A percentile compares a stretch with the other conserved stretches of the same genome.
phyloP scores from a whole-genome alignment of 2,888 invertebrate genomes.

The Thecophora atra region DNA sequence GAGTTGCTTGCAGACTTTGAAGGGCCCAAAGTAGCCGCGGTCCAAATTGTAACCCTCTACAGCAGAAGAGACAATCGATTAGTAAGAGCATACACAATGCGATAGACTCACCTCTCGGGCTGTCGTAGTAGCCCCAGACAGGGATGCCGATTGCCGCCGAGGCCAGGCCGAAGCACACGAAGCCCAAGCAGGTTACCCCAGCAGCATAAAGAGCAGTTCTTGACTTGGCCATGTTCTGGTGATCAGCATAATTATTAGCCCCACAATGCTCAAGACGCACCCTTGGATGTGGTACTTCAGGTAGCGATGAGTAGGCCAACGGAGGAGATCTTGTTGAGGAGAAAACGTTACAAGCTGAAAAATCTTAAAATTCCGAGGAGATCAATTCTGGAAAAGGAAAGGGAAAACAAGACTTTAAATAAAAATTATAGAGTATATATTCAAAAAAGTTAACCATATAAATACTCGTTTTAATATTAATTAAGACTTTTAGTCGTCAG shows the following conservation, averaged over 20 bases:
- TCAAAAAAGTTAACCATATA: too few relatives aligned
- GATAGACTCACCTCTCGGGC: constrained; percentile 69
- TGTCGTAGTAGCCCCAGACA: constrained; percentile 85
- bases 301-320: not conserved
- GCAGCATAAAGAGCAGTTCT: constrained; percentile 65
- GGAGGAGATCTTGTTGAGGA: not conserved
- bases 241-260: constrained; percentile 46
- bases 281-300: not conserved
- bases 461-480: too few relatives aligned
- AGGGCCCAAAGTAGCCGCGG: constrained; percentile 87
- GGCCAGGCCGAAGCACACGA: constrained; percentile 82
- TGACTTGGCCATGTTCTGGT: constrained; percentile 64
- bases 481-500: too few relatives aligned
- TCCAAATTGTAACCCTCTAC: constrained; percentile 70
- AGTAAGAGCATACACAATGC: too few relatives aligned
- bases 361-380: not conserved
- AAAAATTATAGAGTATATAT: not conserved
- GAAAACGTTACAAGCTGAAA: not conserved
- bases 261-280: not conserved
- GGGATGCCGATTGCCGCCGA: constrained; percentile 85
- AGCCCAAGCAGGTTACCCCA: constrained; percentile 69
- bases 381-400: not conserved
- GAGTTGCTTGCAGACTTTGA: constrained; percentile 84
- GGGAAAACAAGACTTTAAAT: not conserved
- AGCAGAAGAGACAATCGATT: too few relatives aligned